phyloP scores from a whole-genome alignment of 2,113 vertebrate genomes.

The Sphyrna mokarran region DNA sequence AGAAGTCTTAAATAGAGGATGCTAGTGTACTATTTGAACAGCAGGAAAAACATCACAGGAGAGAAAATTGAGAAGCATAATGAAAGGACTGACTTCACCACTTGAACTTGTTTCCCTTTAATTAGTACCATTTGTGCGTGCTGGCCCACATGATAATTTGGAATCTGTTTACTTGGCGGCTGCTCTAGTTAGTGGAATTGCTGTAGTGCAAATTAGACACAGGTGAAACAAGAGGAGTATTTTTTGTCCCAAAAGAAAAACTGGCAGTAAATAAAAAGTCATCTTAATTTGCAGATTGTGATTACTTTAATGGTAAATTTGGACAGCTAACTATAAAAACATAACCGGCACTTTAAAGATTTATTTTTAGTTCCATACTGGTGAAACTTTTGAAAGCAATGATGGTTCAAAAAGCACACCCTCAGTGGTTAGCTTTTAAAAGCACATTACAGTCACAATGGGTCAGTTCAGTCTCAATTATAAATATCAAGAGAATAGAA shows the following conservation, averaged over 20 bases:
- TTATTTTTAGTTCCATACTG: background rate
- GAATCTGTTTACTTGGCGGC: slow-evolving; percentile 32
- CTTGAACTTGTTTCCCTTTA: slow-evolving; percentile 32
- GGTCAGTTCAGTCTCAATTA: slow-evolving; percentile 16
- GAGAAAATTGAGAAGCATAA: slow-evolving; percentile 32
- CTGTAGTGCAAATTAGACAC: slow-evolving; percentile 29
- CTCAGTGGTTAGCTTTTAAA: background rate
- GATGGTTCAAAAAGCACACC: background rate
- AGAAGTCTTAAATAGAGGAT: slow-evolving; percentile 24
- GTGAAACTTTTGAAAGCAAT: background rate
- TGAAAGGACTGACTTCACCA: slow-evolving; percentile 33
- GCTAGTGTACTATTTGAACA: background rate
- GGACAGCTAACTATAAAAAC: slow-evolving; percentile 9
- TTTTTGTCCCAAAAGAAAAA: background rate
- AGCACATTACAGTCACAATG: background rate
- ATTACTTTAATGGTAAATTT: slow-evolving; percentile 16
- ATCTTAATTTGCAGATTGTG: slow-evolving; percentile 20
- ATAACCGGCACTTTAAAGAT: background rate
- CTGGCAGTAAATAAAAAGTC: slow-evolving; percentile 15
- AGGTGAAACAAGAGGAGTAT: slow-evolving; percentile 26
- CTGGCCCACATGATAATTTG: slow-evolving; percentile 29
- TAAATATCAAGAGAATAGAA: slow-evolving; percentile 16
- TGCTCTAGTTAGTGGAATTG: slow-evolving; percentile 20
- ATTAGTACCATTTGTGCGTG: slow-evolving; percentile 32
- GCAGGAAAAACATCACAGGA: slow-evolving; percentile 4